Evolutionary conservation across 2,113 vertebrate species (phyloP).

Genomic region (Leiothrix lutea): DNA sequence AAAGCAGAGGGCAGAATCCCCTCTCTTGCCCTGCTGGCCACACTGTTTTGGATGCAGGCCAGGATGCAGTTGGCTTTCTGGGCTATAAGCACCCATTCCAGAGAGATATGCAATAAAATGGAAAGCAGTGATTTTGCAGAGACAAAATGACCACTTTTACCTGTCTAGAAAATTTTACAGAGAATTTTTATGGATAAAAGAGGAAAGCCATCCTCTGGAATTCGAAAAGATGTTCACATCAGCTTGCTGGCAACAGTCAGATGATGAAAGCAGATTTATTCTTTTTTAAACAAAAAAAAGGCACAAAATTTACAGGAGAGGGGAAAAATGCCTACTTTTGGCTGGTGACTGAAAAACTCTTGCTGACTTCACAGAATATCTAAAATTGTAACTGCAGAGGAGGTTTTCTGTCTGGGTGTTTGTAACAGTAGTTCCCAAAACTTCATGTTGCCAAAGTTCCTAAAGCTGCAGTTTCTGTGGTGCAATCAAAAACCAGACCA

Average conservation of each 20-base stretch:
- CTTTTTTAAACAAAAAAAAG: neutral
- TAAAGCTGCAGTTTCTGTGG: neutral
- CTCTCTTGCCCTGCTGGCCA: neutral
- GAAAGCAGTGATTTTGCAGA: neutral
- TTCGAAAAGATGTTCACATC: neutral
- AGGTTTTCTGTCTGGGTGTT: neutral
- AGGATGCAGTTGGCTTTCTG: neutral
- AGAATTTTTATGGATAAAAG: neutral
- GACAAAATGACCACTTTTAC: neutral
- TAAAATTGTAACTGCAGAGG: neutral
- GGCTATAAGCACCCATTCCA: neutral
- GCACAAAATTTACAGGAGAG: neutral
- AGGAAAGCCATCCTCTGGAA: neutral
- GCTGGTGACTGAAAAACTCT: neutral
- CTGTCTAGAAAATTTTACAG: neutral
- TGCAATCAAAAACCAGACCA: neutral
- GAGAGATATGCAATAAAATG: neutral
- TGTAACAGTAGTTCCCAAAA: neutral
- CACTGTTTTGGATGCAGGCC: neutral
- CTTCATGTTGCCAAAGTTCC: neutral
- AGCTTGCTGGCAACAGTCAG: neutral
- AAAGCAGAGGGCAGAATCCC: neutral
- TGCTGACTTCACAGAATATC: slow-evolving; percentile 4
- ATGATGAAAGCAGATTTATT: slow-evolving; percentile 6
- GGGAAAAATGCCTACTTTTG: neutral